Evolutionary conservation across 2,888 invertebrate genomes (phyloP).

Genomic region (Orthosia gracilis): DNA sequence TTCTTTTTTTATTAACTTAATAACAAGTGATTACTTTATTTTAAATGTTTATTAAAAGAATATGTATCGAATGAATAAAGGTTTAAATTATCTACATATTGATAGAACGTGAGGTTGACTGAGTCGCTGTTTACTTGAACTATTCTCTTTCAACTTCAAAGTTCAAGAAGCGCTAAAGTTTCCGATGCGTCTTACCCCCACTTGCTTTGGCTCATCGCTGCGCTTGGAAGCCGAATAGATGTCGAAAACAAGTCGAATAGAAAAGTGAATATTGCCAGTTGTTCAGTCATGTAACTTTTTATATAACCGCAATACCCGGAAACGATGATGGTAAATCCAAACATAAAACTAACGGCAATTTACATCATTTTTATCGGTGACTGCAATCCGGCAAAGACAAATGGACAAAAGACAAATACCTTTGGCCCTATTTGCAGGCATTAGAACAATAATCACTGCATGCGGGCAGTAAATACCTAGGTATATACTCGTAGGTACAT

Average conservation of each 20-base stretch:
- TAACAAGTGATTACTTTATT: too few relatives aligned
- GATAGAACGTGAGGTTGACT: neutral
- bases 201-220: neutral
- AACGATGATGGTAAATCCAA: neutral
- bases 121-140: neutral
- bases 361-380: neutral
- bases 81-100: too few relatives aligned
- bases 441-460: constrained; percentile 34
- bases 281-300: neutral
- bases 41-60: too few relatives aligned
- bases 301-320: neutral
- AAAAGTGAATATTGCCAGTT: neutral
- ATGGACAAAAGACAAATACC: too few relatives aligned
- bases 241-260: neutral
- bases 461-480: constrained; percentile 11
- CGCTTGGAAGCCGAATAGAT: neutral
- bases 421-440: constrained; percentile 16
- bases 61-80: too few relatives aligned
- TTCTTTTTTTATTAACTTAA: too few relatives aligned
- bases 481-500: neutral
- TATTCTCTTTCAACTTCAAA: neutral
- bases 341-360: neutral
- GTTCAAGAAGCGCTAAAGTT: neutral
- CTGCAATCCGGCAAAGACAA: constrained; percentile 28
- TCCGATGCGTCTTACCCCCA: neutral